phyloP scores from a whole-genome alignment of 1,140 invertebrate genomes.

The Drosophila arizonae region DNA sequence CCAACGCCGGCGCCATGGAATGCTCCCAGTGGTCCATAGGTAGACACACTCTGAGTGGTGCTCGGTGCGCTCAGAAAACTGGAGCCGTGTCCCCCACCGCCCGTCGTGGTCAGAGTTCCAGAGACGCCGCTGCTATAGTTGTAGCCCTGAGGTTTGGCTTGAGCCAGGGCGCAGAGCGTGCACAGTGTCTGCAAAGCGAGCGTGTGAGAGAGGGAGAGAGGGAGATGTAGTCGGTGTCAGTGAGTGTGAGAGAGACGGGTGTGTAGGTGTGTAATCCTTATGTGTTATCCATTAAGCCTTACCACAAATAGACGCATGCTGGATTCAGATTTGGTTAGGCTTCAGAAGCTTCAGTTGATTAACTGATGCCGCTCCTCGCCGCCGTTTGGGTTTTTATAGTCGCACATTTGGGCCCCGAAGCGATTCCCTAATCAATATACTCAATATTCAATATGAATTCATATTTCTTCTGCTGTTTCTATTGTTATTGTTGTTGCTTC shows the following conservation, averaged over 20 bases:
- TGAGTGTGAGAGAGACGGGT: background rate
- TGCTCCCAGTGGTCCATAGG: constrained; percentile 62
- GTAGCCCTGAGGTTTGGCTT: constrained; percentile 75
- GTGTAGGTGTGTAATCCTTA: constrained; percentile 10
- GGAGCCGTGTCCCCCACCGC: constrained; percentile 16
- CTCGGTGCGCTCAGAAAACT: constrained; percentile 48
- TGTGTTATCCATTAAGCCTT: constrained; percentile 28
- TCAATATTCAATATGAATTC: constrained; percentile 42
- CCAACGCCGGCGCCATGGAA: constrained; percentile 69
- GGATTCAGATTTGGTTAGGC: constrained; percentile 44
- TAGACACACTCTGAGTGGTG: constrained; percentile 50
- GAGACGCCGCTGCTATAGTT: constrained; percentile 75
- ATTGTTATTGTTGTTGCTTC: background rate
- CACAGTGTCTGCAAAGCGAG: constrained; percentile 54
- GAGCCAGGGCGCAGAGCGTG: constrained; percentile 52
- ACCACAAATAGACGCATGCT: constrained; percentile 78
- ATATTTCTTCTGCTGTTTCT: constrained; percentile 56
- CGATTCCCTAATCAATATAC: constrained; percentile 35
- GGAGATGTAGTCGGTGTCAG: background rate
- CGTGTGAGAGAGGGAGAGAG: background rate
- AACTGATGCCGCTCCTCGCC: constrained; percentile 68
- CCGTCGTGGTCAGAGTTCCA: constrained; percentile 37
- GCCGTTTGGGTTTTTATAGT: constrained; percentile 69
- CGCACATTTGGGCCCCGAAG: constrained; percentile 36
- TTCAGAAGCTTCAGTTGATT: constrained; percentile 55